These are phyloP conservation scores for Julus scandinavius DNA, from an alignment of 2,888 invertebrate species.

Conservation along the genomic window DNA sequence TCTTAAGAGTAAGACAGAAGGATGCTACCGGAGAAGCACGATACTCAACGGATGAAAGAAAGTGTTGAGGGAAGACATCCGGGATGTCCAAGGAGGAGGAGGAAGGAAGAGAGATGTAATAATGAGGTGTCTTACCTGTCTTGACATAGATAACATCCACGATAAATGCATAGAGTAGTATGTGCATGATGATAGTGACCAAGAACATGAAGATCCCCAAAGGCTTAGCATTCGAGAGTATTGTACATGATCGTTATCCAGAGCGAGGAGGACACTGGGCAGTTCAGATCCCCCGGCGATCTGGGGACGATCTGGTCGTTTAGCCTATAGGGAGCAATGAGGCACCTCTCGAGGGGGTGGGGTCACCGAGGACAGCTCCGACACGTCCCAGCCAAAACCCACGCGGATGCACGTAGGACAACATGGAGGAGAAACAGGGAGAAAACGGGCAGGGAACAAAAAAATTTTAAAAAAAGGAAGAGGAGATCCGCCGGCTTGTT, in stretches of 20 bases:
- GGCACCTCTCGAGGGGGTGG: conserved; percentile 28
- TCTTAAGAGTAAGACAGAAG: neutral
- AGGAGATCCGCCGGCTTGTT: neutral
- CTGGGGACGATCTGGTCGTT: neutral
- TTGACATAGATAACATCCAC: conserved; percentile 58
- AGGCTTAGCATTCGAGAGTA: conserved; percentile 51
- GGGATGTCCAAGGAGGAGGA: neutral
- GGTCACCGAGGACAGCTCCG: conserved; percentile 17
- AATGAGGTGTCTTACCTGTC: conserved; percentile 56
- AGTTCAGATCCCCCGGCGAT: conserved; percentile 8
- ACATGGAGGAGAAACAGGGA: conserved; percentile 21
- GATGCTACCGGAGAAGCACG: neutral
- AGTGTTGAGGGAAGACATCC: neutral
- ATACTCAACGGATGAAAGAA: neutral
- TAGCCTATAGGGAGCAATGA: conserved; percentile 49
- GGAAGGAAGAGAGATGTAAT: neutral
- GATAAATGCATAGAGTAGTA: conserved; percentile 58
- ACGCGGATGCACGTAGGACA: neutral
- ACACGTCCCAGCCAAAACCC: conserved; percentile 31
- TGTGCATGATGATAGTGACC: conserved; percentile 58
- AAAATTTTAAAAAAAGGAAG: neutral
- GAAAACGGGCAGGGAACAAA: neutral
- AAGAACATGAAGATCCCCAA: conserved; percentile 51
- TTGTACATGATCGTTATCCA: conserved; percentile 19
- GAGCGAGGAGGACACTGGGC: neutral